Conservation (phyloP, 2,113 vertebrate species). For the Centropus bengalensis region DNA sequence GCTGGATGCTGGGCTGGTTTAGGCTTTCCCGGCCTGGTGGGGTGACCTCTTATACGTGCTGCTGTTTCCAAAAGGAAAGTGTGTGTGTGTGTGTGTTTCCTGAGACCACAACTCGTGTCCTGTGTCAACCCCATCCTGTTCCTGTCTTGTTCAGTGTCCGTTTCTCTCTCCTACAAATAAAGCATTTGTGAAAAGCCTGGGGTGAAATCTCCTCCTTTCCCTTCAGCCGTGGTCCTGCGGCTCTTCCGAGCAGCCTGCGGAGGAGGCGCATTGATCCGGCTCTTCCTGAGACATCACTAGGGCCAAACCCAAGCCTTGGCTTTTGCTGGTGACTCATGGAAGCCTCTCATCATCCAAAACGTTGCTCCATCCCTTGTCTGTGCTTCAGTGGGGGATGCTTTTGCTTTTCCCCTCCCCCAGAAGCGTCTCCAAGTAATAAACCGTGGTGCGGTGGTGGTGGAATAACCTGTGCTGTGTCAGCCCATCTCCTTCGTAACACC, state of each 20-base stretch:
- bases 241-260: background rate
- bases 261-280: background rate
- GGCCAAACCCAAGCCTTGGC: background rate
- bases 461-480: background rate
- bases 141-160: background rate
- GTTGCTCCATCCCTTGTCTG: background rate
- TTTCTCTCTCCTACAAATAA: background rate
- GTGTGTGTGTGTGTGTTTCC: background rate
- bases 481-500: background rate
- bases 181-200: background rate
- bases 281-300: background rate
- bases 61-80: background rate
- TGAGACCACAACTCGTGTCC: background rate
- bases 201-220: background rate
- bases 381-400: background rate
- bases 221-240: background rate
- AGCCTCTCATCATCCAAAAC: background rate
- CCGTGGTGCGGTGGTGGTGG: background rate
- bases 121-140: background rate
- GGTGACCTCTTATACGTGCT: background rate
- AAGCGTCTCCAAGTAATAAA: constrained; percentile 31
- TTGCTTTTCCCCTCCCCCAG: background rate
- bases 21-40: background rate
- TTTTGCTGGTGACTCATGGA: background rate
- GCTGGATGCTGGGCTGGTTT: background rate